A percentile compares a stretch with the other conserved stretches of the same genome.
Evolutionary conservation across 2,797 vertebrate genomes (phyloP).

Genomic region (Octomys mimax): DNA sequence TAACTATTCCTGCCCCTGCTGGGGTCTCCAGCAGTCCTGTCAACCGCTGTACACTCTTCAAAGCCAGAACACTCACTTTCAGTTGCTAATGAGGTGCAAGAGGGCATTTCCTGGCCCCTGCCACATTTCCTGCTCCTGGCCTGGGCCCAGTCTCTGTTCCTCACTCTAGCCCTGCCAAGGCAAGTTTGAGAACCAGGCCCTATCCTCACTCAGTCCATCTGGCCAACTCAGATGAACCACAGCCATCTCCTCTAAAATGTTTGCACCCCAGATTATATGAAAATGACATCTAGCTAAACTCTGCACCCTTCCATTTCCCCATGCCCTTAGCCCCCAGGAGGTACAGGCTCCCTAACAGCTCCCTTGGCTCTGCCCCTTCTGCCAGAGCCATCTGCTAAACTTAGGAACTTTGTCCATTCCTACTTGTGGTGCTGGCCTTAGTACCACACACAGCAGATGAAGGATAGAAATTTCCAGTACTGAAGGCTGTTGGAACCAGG

Average conservation of each 20-base stretch:
- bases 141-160: neutral
- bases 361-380: neutral
- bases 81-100: neutral
- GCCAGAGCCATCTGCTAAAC: neutral
- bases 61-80: neutral
- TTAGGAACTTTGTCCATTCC: neutral
- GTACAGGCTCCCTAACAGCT: neutral
- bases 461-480: neutral
- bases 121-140: neutral
- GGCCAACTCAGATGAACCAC: neutral
- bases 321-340: neutral
- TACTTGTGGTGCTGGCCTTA: neutral
- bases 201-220: neutral
- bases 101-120: neutral
- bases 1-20: neutral
- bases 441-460: neutral
- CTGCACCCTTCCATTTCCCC: neutral
- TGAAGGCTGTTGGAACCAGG: neutral
- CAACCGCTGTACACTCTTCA: too few species aligned
- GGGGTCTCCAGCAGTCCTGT: neutral
- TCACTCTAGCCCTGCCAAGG: too few species aligned
- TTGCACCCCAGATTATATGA: neutral
- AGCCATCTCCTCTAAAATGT: neutral
- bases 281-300: neutral
- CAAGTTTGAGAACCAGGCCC: neutral